Conservation (phyloP, 2,113 vertebrate genomes). For the Holacanthus passer region DNA sequence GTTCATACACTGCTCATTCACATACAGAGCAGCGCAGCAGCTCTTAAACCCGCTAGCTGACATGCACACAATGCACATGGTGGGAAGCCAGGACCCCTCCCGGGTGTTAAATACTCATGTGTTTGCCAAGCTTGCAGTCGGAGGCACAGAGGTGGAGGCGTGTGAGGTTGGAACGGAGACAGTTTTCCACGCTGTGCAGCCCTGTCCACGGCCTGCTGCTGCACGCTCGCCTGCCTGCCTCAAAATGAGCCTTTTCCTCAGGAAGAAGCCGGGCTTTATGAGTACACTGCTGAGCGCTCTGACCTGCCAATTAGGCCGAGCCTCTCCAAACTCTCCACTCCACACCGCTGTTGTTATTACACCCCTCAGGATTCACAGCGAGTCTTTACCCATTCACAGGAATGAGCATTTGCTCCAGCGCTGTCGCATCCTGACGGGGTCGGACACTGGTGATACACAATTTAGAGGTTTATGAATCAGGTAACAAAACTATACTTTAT, state of each 20-base stretch:
- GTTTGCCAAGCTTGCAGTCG: conserved; percentile 43
- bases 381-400: conserved; percentile 11
- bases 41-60: conserved; percentile 34
- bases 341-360: conserved; percentile 29
- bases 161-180: conserved; percentile 41
- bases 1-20: conserved; percentile 3
- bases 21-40: not conserved
- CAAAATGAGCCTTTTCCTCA: conserved; percentile 50
- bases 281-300: conserved; percentile 38
- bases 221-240: conserved; percentile 34
- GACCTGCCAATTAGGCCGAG: conserved; percentile 58
- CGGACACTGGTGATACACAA: not conserved
- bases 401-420: not conserved
- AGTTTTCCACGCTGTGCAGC: conserved; percentile 8
- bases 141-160: conserved; percentile 29
- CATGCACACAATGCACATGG: conserved; percentile 17
- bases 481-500: not conserved
- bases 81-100: conserved; percentile 2
- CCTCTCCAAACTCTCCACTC: conserved; percentile 27
- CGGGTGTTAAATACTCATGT: conserved; percentile 12
- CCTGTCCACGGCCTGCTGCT: conserved; percentile 39
- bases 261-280: conserved; percentile 45
- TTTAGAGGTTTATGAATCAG: not conserved
- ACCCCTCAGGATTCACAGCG: conserved; percentile 24
- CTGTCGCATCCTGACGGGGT: not conserved